Base-by-base conservation (phyloP, 2,113 vertebrate species). In the Danionella cerebrum region DNA sequence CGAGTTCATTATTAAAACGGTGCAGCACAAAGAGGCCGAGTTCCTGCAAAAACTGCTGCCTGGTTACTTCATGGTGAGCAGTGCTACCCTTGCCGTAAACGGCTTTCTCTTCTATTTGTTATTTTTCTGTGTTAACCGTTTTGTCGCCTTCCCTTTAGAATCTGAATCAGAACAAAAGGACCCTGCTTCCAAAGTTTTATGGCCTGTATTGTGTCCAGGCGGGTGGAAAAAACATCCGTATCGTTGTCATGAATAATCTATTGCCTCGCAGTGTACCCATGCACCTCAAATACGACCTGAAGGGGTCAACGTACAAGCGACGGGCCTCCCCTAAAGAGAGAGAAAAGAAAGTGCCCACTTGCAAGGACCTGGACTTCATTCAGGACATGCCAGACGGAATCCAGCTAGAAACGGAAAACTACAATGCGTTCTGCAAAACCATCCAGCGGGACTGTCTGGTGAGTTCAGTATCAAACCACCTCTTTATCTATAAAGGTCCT, bases 231-330 rank as follows among this genome's bases (percentile, higher is more conserved):
- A 97, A 98, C 83, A 98, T 98, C 62, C 90, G 95, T 0, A 91
- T 98, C 0, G 92, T 85, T 0, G 94, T 94, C 24, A 98, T 97
- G 96, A 98, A 98, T 86, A 98, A 98, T 83, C 85, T 98, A 1
- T 83, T 98, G 42, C 94, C 94, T 0, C 86, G 90, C 2, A 82
- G 91, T 0, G 90, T 97, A 10, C 90, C 83, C 12, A 95, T 97
- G 96, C 94, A 97, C 76, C 86, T 92, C 35, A 97, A 96, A 48
- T 98, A 89, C 0, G 95, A 98, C 79, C 85, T 98, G 5, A 98
- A 98, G 73, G 95, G 95, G 71, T 98, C 95, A 50, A 98, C 94
- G 1, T 93, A 91, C 69, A 97, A 96, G 19, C 87, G 96, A 0
- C 83, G 91, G 0, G 96, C 94, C 0, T 96, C 92, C 0, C 84